These are phyloP conservation scores for Hofmannophila pseudospretella DNA, from an alignment of 2,888 invertebrate genomes.

Conservation along the genomic window DNA sequence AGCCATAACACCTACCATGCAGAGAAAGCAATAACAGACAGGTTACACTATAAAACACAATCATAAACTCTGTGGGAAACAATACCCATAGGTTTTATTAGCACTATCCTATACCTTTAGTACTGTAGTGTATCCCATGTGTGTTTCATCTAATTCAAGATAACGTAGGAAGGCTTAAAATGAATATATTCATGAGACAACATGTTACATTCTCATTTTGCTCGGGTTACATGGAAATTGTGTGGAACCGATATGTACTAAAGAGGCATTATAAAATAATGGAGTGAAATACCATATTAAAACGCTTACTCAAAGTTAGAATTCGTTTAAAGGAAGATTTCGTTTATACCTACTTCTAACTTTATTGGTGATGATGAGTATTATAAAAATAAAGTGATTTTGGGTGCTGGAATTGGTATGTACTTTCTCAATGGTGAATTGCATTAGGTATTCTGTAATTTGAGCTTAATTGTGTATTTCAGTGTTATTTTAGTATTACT, in stretches of 20 bases:
- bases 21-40: no score
- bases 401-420: no score
- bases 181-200: slow-evolving; percentile 12
- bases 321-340: no score
- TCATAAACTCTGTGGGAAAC: slow-evolving; percentile 26
- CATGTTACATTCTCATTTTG: slow-evolving; percentile 9
- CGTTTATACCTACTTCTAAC: no score
- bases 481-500: no score
- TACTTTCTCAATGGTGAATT: no score
- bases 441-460: no score
- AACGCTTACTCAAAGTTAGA: no score
- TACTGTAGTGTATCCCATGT: slow-evolving; percentile 2
- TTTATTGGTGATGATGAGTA: no score
- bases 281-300: neutral
- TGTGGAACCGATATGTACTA: slow-evolving; percentile 3
- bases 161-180: slow-evolving; percentile 7
- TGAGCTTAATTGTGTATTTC: no score
- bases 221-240: slow-evolving; percentile 6
- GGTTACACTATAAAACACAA: slow-evolving; percentile 23
- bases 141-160: slow-evolving; percentile 6
- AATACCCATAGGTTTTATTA: slow-evolving; percentile 16
- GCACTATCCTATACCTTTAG: slow-evolving; percentile 1
- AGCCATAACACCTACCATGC: no score
- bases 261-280: neutral
- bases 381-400: no score